These are phyloP conservation scores for Sinocyclocheilus rhinocerous DNA, from an alignment of 2,113 vertebrate genomes.

Conservation along the genomic window DNA sequence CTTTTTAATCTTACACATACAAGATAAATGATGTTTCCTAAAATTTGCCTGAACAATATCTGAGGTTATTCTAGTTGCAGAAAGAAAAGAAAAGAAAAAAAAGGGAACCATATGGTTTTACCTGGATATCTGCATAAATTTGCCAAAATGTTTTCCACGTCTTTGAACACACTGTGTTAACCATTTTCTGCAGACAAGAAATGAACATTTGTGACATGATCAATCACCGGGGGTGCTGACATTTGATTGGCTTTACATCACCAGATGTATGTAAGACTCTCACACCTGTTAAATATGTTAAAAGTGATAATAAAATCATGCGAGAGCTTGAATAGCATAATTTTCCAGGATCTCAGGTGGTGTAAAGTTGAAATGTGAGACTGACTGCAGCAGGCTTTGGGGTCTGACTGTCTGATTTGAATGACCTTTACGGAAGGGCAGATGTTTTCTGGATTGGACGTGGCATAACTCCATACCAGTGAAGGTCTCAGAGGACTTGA, in stretches of 20 bases:
- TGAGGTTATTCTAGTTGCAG: neutral
- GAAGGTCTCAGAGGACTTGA: slow-evolving; percentile 23
- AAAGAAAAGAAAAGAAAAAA: neutral
- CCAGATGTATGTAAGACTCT: slow-evolving; percentile 4
- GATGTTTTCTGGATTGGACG: slow-evolving; percentile 27
- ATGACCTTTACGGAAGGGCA: slow-evolving; percentile 12
- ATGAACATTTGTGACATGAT: slow-evolving; percentile 5
- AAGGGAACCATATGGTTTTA: neutral
- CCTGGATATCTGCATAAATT: neutral
- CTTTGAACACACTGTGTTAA: neutral
- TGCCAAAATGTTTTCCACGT: neutral
- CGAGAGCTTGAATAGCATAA: neutral
- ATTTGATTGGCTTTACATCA: neutral
- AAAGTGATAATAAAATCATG: slow-evolving; percentile 22
- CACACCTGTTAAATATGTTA: slow-evolving; percentile 32
- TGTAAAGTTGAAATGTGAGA: slow-evolving; percentile 31
- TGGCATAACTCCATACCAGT: neutral
- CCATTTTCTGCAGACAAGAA: neutral
- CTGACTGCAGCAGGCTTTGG: neutral
- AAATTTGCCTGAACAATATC: neutral
- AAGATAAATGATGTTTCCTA: neutral
- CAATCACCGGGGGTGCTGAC: neutral
- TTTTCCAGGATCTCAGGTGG: slow-evolving; percentile 14
- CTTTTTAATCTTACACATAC: neutral
- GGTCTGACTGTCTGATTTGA: slow-evolving; percentile 24